Evolutionary conservation across 2,113 vertebrate species (phyloP).

Genomic region (Phoenicopterus ruber): DNA sequence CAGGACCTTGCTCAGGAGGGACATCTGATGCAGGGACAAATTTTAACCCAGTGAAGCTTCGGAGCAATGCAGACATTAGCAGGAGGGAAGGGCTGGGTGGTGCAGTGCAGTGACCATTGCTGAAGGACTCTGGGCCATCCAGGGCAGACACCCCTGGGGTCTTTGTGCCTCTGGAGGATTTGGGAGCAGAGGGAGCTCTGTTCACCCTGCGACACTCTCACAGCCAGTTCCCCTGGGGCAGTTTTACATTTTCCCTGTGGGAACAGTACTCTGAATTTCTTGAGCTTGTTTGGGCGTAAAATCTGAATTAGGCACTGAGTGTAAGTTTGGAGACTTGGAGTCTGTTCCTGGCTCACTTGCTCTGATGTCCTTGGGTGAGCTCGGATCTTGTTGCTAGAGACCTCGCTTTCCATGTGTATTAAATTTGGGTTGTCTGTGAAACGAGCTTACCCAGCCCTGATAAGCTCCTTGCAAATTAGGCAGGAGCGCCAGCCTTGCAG

Average conservation of each 20-base stretch:
- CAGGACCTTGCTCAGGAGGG: background rate
- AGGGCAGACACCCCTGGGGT: fast-evolving
- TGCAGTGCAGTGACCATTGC: fast-evolving
- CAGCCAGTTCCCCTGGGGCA: background rate
- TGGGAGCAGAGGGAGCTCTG: background rate
- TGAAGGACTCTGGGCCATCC: background rate
- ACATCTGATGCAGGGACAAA: background rate
- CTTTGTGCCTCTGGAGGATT: background rate
- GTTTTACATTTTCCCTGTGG: background rate
- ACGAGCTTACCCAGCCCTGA: background rate
- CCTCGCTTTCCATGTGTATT: background rate
- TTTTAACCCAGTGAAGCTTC: background rate
- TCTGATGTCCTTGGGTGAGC: constrained; percentile 13
- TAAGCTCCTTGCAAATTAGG: background rate
- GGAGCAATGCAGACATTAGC: fast-evolving
- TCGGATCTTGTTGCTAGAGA: background rate
- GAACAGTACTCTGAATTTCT: constrained; percentile 43
- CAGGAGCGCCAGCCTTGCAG: fast-evolving
- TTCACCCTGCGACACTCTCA: fast-evolving
- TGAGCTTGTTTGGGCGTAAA: constrained; percentile 57
- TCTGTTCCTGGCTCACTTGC: background rate
- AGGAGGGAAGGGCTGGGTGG: background rate
- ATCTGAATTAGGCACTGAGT: constrained; percentile 47
- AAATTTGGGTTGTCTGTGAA: background rate
- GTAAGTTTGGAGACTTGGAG: constrained; percentile 24